Evolutionary conservation across 1,140 invertebrate genomes (phyloP), one percentile per base, ranked within the genome.

Genomic region (Drosophila hydei): DNA sequence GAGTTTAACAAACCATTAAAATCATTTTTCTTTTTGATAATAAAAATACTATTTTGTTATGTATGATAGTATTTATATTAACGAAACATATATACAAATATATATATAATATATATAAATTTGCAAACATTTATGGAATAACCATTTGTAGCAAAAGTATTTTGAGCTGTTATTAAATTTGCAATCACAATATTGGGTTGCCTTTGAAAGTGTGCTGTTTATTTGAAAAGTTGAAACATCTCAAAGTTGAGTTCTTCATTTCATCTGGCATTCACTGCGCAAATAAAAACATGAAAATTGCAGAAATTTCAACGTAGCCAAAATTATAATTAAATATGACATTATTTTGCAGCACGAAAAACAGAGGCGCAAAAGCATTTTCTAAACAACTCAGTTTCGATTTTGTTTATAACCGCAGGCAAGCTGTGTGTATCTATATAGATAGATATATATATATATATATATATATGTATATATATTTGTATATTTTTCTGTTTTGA

Each of bases 251-350:
- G 25, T 23, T 45, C 38, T 68, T 68, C 27, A 50, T 43, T 27
- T 50, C 25, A 36, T 43, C n/a, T 50, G 23, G 21, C 45, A 40
- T 47, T 50, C 54, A 52, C 43, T 33, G 47, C 33, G 54, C 36
- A 55, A 55, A 56, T 64, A 36, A 42, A 59, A 47, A 40, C 30
- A 62, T 62, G 47, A 45, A 54, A 69, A 42, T 56, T 64, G 50
- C n/a, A 18, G 60, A 19, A n/a, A 38, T 54, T 14, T 54, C 33
- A 67, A 47, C n/a, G 45, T 51, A 56, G 61, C 54, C 43, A 47
- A 55, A 40, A 60, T 16, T 67, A 67, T 54, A 72, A 55, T 72
- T 72, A 72, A 72, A 43, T 45, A 68, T 72, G 64, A 72, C 63
- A 72, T 72, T 72, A 72, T 72, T 67, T 67, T 42, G 65, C 42